Evolutionary conservation across 2,888 invertebrate species (phyloP).

Genomic region (Orthosia gothica): DNA sequence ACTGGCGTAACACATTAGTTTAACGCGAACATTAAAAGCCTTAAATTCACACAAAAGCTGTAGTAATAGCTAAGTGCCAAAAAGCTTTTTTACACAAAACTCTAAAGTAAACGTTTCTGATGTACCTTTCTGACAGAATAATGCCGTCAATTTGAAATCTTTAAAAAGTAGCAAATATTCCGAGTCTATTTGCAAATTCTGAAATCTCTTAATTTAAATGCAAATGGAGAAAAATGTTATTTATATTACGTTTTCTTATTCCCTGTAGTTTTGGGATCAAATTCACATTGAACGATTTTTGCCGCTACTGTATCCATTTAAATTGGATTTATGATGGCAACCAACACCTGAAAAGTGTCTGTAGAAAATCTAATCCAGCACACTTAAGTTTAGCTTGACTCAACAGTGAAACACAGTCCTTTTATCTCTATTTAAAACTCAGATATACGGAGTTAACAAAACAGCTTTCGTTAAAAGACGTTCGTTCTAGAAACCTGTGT

Average conservation of each 20-base stretch:
- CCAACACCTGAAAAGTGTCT: background rate
- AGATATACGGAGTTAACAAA: slow-evolving; percentile 12
- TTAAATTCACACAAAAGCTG: slow-evolving; percentile 52
- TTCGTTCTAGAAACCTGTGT: slow-evolving; percentile 8
- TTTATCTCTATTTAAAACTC: background rate
- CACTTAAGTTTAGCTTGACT: background rate
- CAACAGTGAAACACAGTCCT: background rate
- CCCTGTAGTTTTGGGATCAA: slow-evolving; percentile 1
- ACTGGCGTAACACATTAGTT: slow-evolving; percentile 52
- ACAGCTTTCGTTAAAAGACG: slow-evolving; percentile 2
- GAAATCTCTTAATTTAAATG: slow-evolving; percentile 28
- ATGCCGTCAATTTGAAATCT: slow-evolving; percentile 12
- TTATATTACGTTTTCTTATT: slow-evolving; percentile 21
- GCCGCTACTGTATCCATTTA: background rate
- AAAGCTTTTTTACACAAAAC: slow-evolving; percentile 51
- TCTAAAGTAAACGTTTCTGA: slow-evolving; percentile 43
- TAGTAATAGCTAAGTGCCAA: slow-evolving; percentile 48
- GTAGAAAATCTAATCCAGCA: too few species aligned
- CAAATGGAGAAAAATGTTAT: slow-evolving; percentile 18
- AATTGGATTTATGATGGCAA: background rate
- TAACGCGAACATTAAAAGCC: slow-evolving; percentile 42
- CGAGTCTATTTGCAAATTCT: slow-evolving; percentile 18
- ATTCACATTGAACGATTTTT: slow-evolving; percentile 10
- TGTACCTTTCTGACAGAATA: slow-evolving; percentile 29
- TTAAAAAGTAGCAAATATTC: slow-evolving; percentile 15